phyloP scores from a whole-genome alignment of 2,797 vertebrate genomes.

The Zenarchopterus dispar region DNA sequence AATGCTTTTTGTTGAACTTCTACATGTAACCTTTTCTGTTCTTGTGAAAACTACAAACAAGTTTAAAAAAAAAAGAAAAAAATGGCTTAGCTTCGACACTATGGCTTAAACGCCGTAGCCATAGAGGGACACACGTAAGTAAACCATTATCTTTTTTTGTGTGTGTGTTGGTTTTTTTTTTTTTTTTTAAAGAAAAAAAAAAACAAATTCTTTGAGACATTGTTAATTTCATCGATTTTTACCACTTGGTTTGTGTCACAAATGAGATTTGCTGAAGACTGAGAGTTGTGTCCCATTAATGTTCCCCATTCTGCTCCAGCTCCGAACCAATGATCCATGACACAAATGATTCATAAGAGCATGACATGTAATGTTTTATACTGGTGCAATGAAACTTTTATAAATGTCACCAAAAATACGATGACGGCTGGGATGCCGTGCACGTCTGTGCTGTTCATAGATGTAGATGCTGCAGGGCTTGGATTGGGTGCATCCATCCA shows the following conservation, averaged over 20 bases:
- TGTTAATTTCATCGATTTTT: slow-evolving; percentile 45
- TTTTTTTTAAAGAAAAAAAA: too few relatives aligned
- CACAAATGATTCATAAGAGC: slow-evolving; percentile 74
- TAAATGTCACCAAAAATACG: slow-evolving; percentile 67
- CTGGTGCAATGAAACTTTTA: slow-evolving; percentile 74
- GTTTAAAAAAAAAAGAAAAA: slow-evolving; percentile 3
- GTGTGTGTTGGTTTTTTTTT: too few relatives aligned
- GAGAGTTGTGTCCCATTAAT: slow-evolving; percentile 40
- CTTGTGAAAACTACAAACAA: slow-evolving; percentile 21
- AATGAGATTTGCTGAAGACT: slow-evolving; percentile 19
- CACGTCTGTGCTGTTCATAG: slow-evolving; percentile 42
- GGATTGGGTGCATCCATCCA: slow-evolving; percentile 10
- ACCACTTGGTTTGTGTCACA: slow-evolving; percentile 28
- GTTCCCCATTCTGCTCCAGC: slow-evolving; percentile 20
- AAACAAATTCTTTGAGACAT: slow-evolving; percentile 27
- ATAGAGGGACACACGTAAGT: not conserved
- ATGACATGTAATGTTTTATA: slow-evolving; percentile 71
- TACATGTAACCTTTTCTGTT: slow-evolving; percentile 15
- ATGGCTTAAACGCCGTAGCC: slow-evolving; percentile 9
- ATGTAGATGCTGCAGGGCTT: slow-evolving; percentile 10
- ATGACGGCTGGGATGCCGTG: slow-evolving; percentile 25
- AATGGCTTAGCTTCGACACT: not conserved
- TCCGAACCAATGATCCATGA: slow-evolving; percentile 69
- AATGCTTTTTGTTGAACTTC: not conserved
- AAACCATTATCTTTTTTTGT: slow-evolving; percentile 26